Evolutionary conservation across 1,140 invertebrate genomes (phyloP).

Genomic region (Lepidurus apus): DNA sequence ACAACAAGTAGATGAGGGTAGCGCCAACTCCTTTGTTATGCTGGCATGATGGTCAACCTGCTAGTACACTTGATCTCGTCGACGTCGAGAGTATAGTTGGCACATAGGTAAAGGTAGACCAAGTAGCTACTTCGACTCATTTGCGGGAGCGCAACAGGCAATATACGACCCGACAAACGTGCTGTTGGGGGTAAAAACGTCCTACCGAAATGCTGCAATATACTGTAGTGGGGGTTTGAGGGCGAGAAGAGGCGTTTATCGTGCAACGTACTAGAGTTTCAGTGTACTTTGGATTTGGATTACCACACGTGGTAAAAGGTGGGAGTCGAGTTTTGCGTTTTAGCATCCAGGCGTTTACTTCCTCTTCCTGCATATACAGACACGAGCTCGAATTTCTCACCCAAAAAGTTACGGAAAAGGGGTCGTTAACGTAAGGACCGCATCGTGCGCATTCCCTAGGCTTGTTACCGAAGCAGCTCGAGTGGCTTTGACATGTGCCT

Average conservation of each 20-base stretch:
- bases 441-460: neutral
- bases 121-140: neutral
- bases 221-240: neutral
- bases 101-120: neutral
- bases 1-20: slow-evolving; percentile 4
- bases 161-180: neutral
- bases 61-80: neutral
- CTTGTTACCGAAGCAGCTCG: neutral
- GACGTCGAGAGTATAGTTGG: neutral
- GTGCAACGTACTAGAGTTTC: neutral
- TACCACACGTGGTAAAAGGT: slow-evolving; percentile 10
- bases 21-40: neutral
- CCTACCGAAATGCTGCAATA: neutral
- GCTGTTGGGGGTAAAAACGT: neutral
- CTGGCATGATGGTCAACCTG: slow-evolving; percentile 12
- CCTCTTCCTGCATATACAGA: neutral
- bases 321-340: neutral
- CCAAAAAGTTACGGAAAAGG: neutral
- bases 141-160: neutral
- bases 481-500: neutral
- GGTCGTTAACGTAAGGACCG: neutral
- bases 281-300: neutral
- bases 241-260: neutral
- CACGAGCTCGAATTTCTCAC: neutral
- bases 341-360: neutral